phyloP scores from a whole-genome alignment of 2,797 vertebrate species.

The Clarias platycephalus region DNA sequence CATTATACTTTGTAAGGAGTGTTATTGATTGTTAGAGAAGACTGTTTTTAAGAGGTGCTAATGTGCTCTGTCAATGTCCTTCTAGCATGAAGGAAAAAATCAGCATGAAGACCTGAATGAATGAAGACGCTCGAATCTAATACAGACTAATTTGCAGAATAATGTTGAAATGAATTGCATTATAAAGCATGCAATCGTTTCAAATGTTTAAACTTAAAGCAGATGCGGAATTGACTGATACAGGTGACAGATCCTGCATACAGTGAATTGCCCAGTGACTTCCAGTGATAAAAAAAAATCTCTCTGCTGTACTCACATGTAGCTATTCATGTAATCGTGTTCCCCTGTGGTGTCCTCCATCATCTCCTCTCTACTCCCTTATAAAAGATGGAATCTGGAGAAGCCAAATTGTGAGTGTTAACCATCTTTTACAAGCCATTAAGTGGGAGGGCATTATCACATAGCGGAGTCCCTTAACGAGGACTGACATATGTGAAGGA shows the following conservation, averaged over 20 bases:
- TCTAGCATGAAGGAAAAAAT: constrained; percentile 51
- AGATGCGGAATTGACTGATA: constrained; percentile 16
- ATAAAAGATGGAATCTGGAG: constrained; percentile 67
- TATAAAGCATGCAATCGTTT: neutral
- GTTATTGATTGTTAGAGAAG: constrained; percentile 52
- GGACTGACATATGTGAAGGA: constrained; percentile 96
- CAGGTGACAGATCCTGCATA: constrained; percentile 38
- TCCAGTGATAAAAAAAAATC: constrained; percentile 51
- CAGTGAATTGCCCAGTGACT: constrained; percentile 55
- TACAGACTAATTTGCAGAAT: constrained; percentile 1
- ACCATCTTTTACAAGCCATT: constrained; percentile 99
- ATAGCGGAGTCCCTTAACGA: constrained; percentile 90
- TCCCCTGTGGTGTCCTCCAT: constrained; percentile 67
- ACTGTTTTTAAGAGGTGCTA: constrained; percentile 52
- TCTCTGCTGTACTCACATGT: constrained; percentile 51
- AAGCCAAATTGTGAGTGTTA: constrained; percentile 94
- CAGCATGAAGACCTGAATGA: constrained; percentile 18
- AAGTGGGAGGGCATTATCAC: constrained; percentile 89
- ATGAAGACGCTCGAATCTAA: constrained; percentile 32
- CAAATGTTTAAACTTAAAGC: neutral
- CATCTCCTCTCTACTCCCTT: constrained; percentile 69
- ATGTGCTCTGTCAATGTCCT: constrained; percentile 54
- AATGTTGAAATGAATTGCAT: neutral
- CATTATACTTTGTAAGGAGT: constrained; percentile 59
- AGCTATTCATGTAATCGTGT: constrained; percentile 63